Percentiles rank a stretch among this genome's conserved stretches.
These are phyloP conservation scores for Anolis apletophallus DNA, from an alignment of 2,797 vertebrate genomes.

Conservation along the genomic window DNA sequence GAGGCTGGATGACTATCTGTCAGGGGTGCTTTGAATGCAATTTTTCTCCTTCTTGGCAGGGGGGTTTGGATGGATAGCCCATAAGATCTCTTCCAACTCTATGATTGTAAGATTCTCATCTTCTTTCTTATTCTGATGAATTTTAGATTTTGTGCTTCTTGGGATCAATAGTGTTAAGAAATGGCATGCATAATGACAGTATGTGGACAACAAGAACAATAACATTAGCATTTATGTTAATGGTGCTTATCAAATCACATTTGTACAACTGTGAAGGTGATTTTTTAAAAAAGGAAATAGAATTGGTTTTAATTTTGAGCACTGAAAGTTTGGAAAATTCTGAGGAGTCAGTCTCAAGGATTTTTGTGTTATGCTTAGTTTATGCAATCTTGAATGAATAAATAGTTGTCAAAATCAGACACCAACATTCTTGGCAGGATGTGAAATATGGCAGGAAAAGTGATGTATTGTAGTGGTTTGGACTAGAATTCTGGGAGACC, in stretches of 20 bases:
- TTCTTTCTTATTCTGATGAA: not conserved
- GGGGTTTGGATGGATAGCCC: too few species aligned
- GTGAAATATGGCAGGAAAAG: too few species aligned
- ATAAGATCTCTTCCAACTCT: too few species aligned
- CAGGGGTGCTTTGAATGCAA: too few species aligned
- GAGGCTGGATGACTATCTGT: too few species aligned
- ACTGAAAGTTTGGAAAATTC: not conserved
- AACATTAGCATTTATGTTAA: not conserved
- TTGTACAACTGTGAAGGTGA: not conserved
- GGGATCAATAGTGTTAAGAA: not conserved
- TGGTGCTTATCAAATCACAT: not conserved
- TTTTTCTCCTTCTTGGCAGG: too few species aligned
- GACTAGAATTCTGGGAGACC: too few species aligned
- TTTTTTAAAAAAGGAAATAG: not conserved
- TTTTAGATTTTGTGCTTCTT: not conserved
- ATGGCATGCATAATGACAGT: not conserved
- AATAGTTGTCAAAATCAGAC: not conserved
- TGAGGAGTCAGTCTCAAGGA: not conserved
- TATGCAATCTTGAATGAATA: not conserved
- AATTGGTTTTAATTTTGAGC: not conserved
- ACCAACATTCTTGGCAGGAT: too few species aligned
- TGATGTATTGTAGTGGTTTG: too few species aligned
- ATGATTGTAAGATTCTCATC: not conserved
- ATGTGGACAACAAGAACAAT: not conserved
- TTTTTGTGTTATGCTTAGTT: not conserved